phyloP scores from a whole-genome alignment of 2,797 vertebrate species.

The Argya squamiceps region DNA sequence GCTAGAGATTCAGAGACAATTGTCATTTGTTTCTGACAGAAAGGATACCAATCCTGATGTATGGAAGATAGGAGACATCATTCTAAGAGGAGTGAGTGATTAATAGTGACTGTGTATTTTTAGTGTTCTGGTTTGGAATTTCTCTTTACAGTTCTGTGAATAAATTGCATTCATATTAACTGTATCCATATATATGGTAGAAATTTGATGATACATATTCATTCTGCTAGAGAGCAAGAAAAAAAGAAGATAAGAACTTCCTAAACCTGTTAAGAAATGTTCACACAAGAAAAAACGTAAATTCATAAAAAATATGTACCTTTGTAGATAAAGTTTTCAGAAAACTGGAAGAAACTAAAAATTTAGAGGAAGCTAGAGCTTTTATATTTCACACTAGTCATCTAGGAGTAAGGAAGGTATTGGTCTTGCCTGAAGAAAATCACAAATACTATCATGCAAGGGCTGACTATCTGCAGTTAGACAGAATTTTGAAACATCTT shows the following conservation, averaged over 20 bases:
- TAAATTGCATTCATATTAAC: slow-evolving; percentile 91
- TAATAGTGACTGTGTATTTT: slow-evolving; percentile 86
- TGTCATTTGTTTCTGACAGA: slow-evolving; percentile 70
- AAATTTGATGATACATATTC: slow-evolving; percentile 81
- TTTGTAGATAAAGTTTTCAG: neutral
- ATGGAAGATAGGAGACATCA: slow-evolving; percentile 85
- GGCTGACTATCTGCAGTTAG: neutral
- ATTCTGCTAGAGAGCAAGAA: slow-evolving; percentile 83
- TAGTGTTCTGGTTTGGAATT: neutral
- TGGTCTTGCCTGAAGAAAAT: neutral
- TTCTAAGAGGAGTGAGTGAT: slow-evolving; percentile 91
- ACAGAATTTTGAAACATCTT: neutral
- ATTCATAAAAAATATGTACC: neutral
- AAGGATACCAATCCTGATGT: slow-evolving; percentile 83
- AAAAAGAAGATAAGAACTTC: slow-evolving; percentile 78
- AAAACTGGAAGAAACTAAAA: neutral
- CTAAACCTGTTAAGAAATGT: slow-evolving; percentile 36
- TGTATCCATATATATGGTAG: slow-evolving; percentile 67
- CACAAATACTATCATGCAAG: neutral
- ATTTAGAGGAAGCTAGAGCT: neutral
- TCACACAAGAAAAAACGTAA: neutral
- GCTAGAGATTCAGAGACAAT: neutral
- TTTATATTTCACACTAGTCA: neutral
- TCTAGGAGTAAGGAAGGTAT: neutral
- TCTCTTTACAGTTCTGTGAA: slow-evolving; percentile 88